Conservation (phyloP, 2,888 invertebrate species). For the Peribatodes rhomboidaria region DNA sequence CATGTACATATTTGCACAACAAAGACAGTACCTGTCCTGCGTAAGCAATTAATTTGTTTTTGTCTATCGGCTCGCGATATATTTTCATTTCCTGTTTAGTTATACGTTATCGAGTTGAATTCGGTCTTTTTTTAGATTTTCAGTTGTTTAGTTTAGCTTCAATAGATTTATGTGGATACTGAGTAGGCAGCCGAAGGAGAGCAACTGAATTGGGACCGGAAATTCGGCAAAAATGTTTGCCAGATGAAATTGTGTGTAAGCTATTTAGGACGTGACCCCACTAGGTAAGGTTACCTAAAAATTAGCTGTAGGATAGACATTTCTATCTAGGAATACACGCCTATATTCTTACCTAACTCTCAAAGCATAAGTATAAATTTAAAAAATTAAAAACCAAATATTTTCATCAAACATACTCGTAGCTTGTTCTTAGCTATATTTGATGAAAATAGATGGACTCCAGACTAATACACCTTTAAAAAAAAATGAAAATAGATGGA, state of each 20-base stretch:
- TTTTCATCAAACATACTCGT: too few relatives aligned
- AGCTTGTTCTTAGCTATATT: too few relatives aligned
- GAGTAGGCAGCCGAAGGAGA: not conserved
- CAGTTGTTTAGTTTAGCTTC: not conserved
- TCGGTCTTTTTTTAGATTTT: not conserved
- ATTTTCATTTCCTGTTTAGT: constrained; percentile 10
- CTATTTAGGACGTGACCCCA: constrained; percentile 2
- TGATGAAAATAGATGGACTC: too few relatives aligned
- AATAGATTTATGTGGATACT: not conserved
- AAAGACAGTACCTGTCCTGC: constrained; percentile 5
- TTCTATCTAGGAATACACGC: not conserved
- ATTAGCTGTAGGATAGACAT: not conserved
- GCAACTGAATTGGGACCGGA: constrained; percentile 5
- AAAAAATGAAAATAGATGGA: too few relatives aligned
- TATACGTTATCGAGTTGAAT: not conserved
- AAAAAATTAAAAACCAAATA: too few relatives aligned
- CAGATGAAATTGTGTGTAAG: constrained; percentile 1
- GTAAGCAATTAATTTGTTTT: constrained; percentile 23
- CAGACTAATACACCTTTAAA: too few relatives aligned
- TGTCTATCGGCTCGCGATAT: constrained; percentile 1
- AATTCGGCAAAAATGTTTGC: constrained; percentile 9
- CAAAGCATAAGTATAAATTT: too few relatives aligned
- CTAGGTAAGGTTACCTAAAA: not conserved
- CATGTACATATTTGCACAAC: constrained; percentile 17
- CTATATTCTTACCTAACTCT: too few relatives aligned